Conservation (phyloP, 2,888 invertebrate species). For the Cryptocheilus praepositus region DNA sequence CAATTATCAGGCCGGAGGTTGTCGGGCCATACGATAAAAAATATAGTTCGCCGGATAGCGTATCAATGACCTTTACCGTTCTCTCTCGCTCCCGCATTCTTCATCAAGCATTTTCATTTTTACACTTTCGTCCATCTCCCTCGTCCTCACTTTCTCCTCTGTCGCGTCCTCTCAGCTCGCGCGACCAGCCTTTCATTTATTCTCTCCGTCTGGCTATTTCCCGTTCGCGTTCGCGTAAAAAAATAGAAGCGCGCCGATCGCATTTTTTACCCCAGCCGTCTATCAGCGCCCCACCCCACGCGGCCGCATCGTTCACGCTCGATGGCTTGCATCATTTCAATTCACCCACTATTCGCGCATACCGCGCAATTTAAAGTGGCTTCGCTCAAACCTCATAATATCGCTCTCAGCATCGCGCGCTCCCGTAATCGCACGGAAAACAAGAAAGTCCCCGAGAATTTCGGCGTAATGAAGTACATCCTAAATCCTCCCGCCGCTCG, state of each 20-base stretch:
- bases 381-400: too few relatives aligned
- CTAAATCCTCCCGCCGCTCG: neutral
- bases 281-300: too few relatives aligned
- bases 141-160: neutral
- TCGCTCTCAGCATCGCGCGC: too few relatives aligned
- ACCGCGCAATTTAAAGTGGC: too few relatives aligned
- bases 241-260: conserved; percentile 1
- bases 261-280: neutral
- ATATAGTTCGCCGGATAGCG: conserved; percentile 15
- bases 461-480: too few relatives aligned
- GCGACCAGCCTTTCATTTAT: neutral
- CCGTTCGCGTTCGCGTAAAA: neutral
- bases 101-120: neutral
- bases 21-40: conserved; percentile 12
- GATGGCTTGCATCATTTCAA: too few relatives aligned
- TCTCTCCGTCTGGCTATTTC: neutral
- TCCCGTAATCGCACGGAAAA: too few relatives aligned
- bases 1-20: conserved; percentile 62
- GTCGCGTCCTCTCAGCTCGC: neutral
- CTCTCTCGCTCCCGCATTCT: neutral
- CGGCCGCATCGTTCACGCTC: too few relatives aligned
- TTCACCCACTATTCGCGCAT: too few relatives aligned
- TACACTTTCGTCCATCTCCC: neutral
- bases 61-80: neutral
- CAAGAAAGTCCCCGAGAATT: too few relatives aligned